Base-by-base conservation (phyloP, 2,113 vertebrate genomes). In the Microtus ochrogaster region DNA sequence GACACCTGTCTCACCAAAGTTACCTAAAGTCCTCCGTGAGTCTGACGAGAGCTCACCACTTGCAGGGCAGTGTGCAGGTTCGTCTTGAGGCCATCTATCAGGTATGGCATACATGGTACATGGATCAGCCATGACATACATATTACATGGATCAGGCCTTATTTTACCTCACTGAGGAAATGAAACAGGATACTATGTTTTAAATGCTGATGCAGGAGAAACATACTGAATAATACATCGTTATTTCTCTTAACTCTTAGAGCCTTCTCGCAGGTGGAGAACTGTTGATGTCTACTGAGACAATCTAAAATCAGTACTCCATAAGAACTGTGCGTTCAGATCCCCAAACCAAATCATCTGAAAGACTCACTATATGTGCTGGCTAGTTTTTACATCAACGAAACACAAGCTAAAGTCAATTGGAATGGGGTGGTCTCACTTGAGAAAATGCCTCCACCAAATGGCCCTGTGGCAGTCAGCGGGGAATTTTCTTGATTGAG, bases 121-220 rank as follows among this genome's bases (percentile, higher is more conserved):
- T 21, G 22, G 13, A 58, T 14, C 52, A 66, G 87, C 41, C 16
- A 30, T 66, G 28, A 36, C 36, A 4, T 41, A 63, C 52, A 39
- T 55, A 39, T 39, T 52, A 0, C 49, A 65, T 16, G 22, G 13
- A 58, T 14, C 52, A 66, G 87, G 47, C 16, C 19, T 49, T 63
- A 74, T 77, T 94, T 93, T 74, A 94, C 49, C 79, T 86, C 72
- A 61, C 61, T 83, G 49, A 52, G 66, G 61, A 94, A 90, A 63
- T 52, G 17, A 44, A 85, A 70, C 22, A 63, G 21, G 8, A 52
- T 33, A 36, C 83, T 41, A 49, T 21, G 39, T 4, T 63, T 16
- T 58, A 94, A 85, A 95, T 55, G 21, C 36, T 47, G 52, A 83
- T 49, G 22, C 33, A 30, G 72, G 33, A 63, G 28, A 78, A 88